Evolutionary conservation across 1,140 invertebrate genomes (phyloP).

Genomic region (Achroia grisella): DNA sequence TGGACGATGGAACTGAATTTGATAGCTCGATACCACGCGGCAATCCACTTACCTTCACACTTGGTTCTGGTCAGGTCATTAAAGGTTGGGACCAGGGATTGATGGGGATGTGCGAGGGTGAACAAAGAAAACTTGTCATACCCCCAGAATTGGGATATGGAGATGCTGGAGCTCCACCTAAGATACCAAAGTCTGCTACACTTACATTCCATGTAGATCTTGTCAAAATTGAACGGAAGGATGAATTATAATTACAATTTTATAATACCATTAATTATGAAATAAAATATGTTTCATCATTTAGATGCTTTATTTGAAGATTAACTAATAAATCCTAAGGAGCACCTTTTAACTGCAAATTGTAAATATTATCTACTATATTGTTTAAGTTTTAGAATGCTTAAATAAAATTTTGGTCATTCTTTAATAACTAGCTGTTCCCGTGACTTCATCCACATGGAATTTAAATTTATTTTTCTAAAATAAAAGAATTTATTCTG

Average conservation of each 20-base stretch:
- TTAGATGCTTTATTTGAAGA: too few species aligned
- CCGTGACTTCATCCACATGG: too few species aligned
- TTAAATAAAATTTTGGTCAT: too few species aligned
- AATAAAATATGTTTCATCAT: too few species aligned
- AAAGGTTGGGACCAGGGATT: conserved; percentile 91
- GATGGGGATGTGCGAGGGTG: conserved; percentile 90
- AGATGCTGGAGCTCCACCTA: conserved; percentile 82
- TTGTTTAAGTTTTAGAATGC: too few species aligned
- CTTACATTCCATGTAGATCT: conserved; percentile 90
- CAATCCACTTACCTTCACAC: conserved; percentile 84
- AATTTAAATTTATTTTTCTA: too few species aligned
- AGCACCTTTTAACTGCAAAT: too few species aligned
- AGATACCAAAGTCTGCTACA: conserved; percentile 86
- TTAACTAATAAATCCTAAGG: too few species aligned
- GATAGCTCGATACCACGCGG: conserved; percentile 84
- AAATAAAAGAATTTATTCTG: too few species aligned
- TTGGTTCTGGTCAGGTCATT: conserved; percentile 88
- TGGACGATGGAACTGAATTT: conserved; percentile 90
- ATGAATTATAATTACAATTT: conserved; percentile 57
- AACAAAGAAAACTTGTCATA: conserved; percentile 89
- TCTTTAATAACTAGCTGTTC: too few species aligned
- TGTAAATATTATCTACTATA: too few species aligned
- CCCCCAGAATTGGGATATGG: conserved; percentile 90
- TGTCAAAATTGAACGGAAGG: conserved; percentile 81
- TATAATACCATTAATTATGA: too few species aligned